Evolutionary conservation across 2,888 invertebrate species (phyloP).

Genomic region (Apomyelois bistriatella): DNA sequence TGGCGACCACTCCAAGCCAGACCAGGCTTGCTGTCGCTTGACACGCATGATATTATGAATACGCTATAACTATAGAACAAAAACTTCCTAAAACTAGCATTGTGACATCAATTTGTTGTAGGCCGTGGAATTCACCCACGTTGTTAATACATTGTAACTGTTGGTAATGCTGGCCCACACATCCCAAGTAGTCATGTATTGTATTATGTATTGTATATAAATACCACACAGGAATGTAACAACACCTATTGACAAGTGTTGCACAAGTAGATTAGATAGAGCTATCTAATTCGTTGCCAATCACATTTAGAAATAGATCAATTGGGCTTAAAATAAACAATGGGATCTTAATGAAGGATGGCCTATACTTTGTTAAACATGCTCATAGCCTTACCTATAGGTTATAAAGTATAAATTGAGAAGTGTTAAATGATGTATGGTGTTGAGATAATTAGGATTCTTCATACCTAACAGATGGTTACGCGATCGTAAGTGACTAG

Average conservation of each 20-base stretch:
- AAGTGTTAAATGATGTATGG: too few species aligned
- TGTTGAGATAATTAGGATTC: background rate
- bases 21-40: too few species aligned
- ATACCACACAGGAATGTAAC: conserved; percentile 53
- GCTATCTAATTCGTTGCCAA: conserved; percentile 47
- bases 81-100: too few species aligned
- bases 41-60: too few species aligned
- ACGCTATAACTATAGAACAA: too few species aligned
- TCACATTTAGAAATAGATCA: conserved; percentile 16
- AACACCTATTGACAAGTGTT: conserved; percentile 48
- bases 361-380: background rate
- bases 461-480: too few species aligned
- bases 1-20: too few species aligned
- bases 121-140: background rate
- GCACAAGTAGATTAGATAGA: conserved; percentile 43
- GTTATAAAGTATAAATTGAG: too few species aligned
- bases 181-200: conserved; percentile 3
- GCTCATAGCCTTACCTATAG: too few species aligned
- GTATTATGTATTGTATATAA: conserved; percentile 13
- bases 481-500: too few species aligned
- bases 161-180: background rate
- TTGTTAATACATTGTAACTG: background rate
- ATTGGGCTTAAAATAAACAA: background rate
- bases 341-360: background rate
- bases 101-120: background rate